Percentiles rank a stretch among this genome's conserved stretches.
Conservation (phyloP, 2,113 vertebrate species). For the Dicerorhinus sumatrensis region DNA sequence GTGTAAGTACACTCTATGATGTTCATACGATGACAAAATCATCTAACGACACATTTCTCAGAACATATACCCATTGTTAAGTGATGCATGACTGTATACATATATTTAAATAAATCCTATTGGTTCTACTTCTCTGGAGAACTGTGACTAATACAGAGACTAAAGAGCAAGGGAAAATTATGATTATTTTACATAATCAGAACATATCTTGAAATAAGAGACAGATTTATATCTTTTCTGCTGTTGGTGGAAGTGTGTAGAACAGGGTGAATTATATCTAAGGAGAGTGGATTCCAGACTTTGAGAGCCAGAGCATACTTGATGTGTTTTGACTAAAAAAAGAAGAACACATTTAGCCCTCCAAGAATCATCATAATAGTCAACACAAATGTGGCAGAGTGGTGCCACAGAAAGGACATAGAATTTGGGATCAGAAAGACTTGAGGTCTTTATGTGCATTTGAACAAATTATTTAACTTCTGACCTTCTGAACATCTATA, state of each 20-base stretch:
- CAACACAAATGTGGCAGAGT: background rate
- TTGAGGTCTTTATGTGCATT: background rate
- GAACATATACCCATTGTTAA: too few relatives aligned
- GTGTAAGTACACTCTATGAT: too few relatives aligned
- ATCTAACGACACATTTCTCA: too few relatives aligned
- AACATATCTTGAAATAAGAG: background rate
- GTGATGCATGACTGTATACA: too few relatives aligned
- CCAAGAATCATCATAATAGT: constrained; percentile 10
- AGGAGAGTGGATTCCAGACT: constrained; percentile 1
- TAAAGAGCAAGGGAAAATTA: background rate
- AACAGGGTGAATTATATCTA: constrained; percentile 33
- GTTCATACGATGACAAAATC: too few relatives aligned
- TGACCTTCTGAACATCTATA: background rate
- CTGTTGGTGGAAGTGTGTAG: background rate
- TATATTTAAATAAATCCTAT: background rate
- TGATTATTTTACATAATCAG: constrained; percentile 35
- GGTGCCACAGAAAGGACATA: background rate
- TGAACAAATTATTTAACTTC: constrained; percentile 5
- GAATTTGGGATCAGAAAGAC: background rate
- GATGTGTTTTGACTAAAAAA: constrained; percentile 59
- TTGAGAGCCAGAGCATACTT: constrained; percentile 29
- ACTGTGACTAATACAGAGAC: background rate
- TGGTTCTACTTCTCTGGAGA: background rate
- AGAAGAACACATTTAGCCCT: constrained; percentile 35
- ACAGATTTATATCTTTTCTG: background rate